Percentiles rank a stretch among this genome's conserved stretches.
These are phyloP conservation scores for Eumaeus atala DNA, from an alignment of 1,140 invertebrate species.

Conservation along the genomic window DNA sequence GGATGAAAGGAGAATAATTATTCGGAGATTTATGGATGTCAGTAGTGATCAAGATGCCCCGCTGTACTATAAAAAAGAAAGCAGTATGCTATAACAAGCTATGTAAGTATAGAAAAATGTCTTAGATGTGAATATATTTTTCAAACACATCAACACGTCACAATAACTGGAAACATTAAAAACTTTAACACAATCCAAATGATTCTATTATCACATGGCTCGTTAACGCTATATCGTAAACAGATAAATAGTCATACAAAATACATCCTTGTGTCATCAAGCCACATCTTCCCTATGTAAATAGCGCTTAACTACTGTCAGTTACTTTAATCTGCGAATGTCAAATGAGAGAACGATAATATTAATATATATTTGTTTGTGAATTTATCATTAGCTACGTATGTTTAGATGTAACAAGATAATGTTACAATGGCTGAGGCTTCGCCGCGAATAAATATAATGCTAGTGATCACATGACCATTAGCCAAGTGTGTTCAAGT, in stretches of 20 bases:
- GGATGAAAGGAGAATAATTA: no score
- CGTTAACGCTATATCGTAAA: slow-evolving; percentile 2
- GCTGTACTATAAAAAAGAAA: no score
- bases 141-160: no score
- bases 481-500: no score
- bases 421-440: slow-evolving; percentile 22
- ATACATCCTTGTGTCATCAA: slow-evolving; percentile 26
- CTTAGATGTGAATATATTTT: no score
- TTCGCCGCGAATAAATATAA: slow-evolving; percentile 10
- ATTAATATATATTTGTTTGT: slow-evolving; percentile 40
- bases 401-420: slow-evolving; percentile 29
- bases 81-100: no score
- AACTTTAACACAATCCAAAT: slow-evolving; percentile 10
- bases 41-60: no score
- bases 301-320: slow-evolving; percentile 46
- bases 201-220: slow-evolving; percentile 12
- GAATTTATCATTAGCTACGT: slow-evolving; percentile 29
- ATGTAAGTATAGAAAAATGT: no score
- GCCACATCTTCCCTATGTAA: slow-evolving; percentile 29
- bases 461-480: no score
- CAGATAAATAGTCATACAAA: slow-evolving; percentile 23
- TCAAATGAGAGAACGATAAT: slow-evolving; percentile 35
- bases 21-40: no score
- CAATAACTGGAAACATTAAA: not conserved
- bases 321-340: slow-evolving; percentile 39